phyloP scores from a whole-genome alignment of 1,140 invertebrate species.

The Tetramorium alpestre region DNA sequence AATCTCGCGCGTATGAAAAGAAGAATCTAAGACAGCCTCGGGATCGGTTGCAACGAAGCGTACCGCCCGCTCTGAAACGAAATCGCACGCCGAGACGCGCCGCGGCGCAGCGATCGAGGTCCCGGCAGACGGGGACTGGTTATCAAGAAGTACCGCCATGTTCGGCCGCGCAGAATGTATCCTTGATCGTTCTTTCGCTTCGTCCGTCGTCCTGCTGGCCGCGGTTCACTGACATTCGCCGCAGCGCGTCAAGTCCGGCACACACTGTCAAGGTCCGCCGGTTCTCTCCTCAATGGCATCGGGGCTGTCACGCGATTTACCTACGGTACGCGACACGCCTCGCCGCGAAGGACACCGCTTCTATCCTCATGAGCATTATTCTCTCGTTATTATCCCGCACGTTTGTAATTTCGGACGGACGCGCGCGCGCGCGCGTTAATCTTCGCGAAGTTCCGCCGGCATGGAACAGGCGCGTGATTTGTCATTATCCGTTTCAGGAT shows the following conservation, averaged over 20 bases:
- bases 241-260: conserved; percentile 64
- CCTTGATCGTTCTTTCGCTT: conserved; percentile 68
- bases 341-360: conserved; percentile 68
- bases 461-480: not conserved
- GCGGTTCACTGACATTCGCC: conserved; percentile 76
- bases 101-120: not conserved
- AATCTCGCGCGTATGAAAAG: not conserved
- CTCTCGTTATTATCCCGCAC: conserved; percentile 14
- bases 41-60: not conserved
- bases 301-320: conserved; percentile 75
- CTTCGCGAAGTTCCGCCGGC: not conserved
- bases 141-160: conserved; percentile 20
- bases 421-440: conserved; percentile 15
- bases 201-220: conserved; percentile 64
- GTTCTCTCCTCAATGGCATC: conserved; percentile 73
- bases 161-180: conserved; percentile 60
- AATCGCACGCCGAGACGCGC: not conserved
- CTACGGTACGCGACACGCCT: conserved; percentile 76
- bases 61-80: not conserved
- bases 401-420: conserved; percentile 20
- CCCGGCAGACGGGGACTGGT: not conserved
- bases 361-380: conserved; percentile 31
- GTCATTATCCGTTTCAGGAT: not conserved
- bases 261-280: conserved; percentile 80
- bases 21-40: not conserved